A percentile compares a stretch with the other conserved stretches of the same genome.
Conservation (phyloP, 2,888 invertebrate species). For the Euphydryas editha region DNA sequence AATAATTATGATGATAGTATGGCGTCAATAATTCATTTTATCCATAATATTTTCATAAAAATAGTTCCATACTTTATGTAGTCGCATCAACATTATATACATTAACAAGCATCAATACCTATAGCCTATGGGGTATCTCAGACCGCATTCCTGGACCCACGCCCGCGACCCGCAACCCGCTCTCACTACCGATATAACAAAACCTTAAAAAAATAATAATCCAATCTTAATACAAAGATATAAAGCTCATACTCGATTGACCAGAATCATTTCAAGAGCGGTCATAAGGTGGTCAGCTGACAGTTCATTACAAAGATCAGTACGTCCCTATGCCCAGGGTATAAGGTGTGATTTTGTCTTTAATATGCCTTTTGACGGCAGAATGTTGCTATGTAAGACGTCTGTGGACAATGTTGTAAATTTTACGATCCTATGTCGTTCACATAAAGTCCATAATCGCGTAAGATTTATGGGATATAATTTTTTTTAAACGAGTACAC, state of each 20-base stretch:
- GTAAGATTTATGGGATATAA: background rate
- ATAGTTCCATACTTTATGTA: slow-evolving; percentile 50
- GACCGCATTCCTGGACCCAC: slow-evolving; percentile 77
- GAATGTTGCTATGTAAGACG: slow-evolving; percentile 38
- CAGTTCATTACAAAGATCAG: slow-evolving; percentile 31
- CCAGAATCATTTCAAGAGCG: slow-evolving; percentile 9
- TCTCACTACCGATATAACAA: slow-evolving; percentile 46
- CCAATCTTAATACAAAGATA: background rate
- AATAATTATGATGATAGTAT: background rate
- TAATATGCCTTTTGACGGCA: slow-evolving; percentile 33
- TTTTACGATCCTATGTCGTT: slow-evolving; percentile 17
- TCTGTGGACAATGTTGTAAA: slow-evolving; percentile 14
- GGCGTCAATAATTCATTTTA: background rate
- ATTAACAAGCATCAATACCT: slow-evolving; percentile 66
- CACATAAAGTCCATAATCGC: slow-evolving; percentile 24
- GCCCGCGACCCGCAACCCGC: slow-evolving; percentile 54
- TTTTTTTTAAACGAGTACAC: slow-evolving; percentile 25
- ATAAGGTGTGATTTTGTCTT: slow-evolving; percentile 40
- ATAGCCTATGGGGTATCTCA: slow-evolving; percentile 76
- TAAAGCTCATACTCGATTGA: slow-evolving; percentile 48
- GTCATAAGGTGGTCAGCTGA: slow-evolving; percentile 42
- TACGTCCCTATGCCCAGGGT: slow-evolving; percentile 36
- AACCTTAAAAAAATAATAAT: slow-evolving; percentile 8
- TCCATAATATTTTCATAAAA: slow-evolving; percentile 6
- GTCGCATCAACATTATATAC: slow-evolving; percentile 52